phyloP scores from a whole-genome alignment of 2,888 invertebrate genomes.

The Cetonia aurata region DNA sequence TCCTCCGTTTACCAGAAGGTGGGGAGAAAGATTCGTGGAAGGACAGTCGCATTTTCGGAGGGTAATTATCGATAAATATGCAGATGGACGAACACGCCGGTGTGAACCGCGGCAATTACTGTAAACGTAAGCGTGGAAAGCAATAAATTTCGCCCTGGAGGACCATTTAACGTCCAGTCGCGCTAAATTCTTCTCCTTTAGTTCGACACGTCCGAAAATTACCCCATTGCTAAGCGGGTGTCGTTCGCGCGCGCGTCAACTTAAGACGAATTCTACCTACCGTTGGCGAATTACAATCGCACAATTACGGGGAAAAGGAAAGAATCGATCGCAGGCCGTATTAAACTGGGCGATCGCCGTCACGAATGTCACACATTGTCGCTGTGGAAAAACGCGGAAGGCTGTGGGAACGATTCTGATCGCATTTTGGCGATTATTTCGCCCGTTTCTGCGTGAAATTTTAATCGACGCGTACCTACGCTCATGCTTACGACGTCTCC shows the following conservation, averaged over 20 bases:
- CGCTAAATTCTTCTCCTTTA: constrained; percentile 12
- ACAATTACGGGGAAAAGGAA: constrained; percentile 10
- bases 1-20: background rate
- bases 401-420: constrained; percentile 31
- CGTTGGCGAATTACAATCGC: constrained; percentile 20
- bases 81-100: background rate
- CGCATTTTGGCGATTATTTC: constrained; percentile 35
- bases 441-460: constrained; percentile 33
- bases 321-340: background rate
- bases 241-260: constrained; percentile 23
- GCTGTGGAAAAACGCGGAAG: constrained; percentile 1
- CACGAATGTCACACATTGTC: background rate
- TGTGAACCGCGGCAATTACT: no score
- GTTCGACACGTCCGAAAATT: constrained; percentile 4
- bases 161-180: constrained; percentile 18
- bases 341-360: constrained; percentile 1
- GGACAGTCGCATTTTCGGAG: constrained; percentile 26
- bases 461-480: constrained; percentile 27
- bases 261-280: constrained; percentile 24
- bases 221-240: constrained; percentile 30
- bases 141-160: constrained; percentile 19
- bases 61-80: constrained; percentile 31
- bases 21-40: background rate
- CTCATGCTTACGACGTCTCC: constrained; percentile 5
- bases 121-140: background rate